phyloP scores from a whole-genome alignment of 2,797 vertebrate genomes.

The Crocidura indochinensis region DNA sequence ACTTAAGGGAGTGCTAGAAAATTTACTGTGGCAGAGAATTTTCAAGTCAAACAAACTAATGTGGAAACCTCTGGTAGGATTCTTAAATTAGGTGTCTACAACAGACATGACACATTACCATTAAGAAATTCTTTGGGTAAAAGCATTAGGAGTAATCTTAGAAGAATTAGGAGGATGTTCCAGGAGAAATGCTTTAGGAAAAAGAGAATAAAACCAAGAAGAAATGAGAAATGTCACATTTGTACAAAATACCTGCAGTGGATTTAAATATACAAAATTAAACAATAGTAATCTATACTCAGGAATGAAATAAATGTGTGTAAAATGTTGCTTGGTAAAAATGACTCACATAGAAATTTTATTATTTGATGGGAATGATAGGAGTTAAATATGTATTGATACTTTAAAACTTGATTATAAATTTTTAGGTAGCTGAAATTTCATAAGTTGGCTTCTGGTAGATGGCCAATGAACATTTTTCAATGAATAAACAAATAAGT shows the following conservation, averaged over 20 bases:
- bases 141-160: no score
- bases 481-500: neutral
- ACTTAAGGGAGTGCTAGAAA: slow-evolving; percentile 21
- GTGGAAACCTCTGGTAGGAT: neutral
- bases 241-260: neutral
- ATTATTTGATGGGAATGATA: slow-evolving; percentile 16
- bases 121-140: neutral
- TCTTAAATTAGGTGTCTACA: slow-evolving; percentile 1
- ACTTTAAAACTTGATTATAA: neutral
- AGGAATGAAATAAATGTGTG: slow-evolving; percentile 1
- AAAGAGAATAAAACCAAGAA: slow-evolving; percentile 2
- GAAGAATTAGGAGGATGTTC: no score
- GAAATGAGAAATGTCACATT: slow-evolving; percentile 15
- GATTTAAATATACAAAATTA: slow-evolving; percentile 7
- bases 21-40: slow-evolving; percentile 63
- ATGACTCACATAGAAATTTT: neutral
- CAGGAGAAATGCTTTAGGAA: slow-evolving; percentile 40
- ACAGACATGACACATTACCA: slow-evolving; percentile 7
- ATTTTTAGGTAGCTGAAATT: neutral
- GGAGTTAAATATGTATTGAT: neutral
- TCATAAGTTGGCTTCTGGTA: neutral
- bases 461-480: slow-evolving; percentile 35
- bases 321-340: neutral
- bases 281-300: neutral
- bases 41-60: slow-evolving; percentile 55